Percentiles rank a stretch among this genome's conserved stretches.
Evolutionary conservation across 2,888 invertebrate species (phyloP).

Genomic region (Dynastes maya): DNA sequence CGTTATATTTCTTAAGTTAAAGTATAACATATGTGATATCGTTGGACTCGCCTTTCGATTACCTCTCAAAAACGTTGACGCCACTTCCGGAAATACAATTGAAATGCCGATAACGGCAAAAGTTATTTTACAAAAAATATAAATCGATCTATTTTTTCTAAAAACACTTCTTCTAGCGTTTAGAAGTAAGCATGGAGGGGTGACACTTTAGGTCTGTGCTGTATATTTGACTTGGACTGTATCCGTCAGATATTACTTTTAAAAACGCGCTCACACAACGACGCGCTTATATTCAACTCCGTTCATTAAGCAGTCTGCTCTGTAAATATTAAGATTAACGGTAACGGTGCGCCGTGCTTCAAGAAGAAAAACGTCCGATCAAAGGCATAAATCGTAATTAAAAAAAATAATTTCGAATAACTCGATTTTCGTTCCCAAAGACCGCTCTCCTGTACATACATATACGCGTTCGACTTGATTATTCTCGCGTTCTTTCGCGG

Average conservation of each 20-base stretch:
- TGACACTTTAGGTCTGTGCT: too few species aligned
- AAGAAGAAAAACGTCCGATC: conserved; percentile 12
- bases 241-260: background rate
- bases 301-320: conserved; percentile 9
- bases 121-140: too few species aligned
- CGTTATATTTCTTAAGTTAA: too few species aligned
- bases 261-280: background rate
- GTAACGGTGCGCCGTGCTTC: background rate
- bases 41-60: too few species aligned
- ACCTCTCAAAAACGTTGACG: too few species aligned
- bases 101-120: too few species aligned
- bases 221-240: too few species aligned
- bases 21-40: too few species aligned
- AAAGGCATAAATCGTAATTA: conserved; percentile 42
- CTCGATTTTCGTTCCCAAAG: conserved; percentile 28
- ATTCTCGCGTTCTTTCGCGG: conserved; percentile 29
- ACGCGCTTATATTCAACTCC: background rate
- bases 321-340: conserved; percentile 19
- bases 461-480: background rate
- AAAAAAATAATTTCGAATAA: conserved; percentile 33
- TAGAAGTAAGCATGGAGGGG: too few species aligned
- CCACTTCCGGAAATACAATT: too few species aligned
- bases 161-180: too few species aligned
- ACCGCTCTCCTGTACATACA: background rate
- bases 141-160: too few species aligned